Percentiles rank a stretch among this genome's conserved stretches.
phyloP scores from a whole-genome alignment of 1,140 invertebrate genomes.

The Adoxophyes honmai region DNA sequence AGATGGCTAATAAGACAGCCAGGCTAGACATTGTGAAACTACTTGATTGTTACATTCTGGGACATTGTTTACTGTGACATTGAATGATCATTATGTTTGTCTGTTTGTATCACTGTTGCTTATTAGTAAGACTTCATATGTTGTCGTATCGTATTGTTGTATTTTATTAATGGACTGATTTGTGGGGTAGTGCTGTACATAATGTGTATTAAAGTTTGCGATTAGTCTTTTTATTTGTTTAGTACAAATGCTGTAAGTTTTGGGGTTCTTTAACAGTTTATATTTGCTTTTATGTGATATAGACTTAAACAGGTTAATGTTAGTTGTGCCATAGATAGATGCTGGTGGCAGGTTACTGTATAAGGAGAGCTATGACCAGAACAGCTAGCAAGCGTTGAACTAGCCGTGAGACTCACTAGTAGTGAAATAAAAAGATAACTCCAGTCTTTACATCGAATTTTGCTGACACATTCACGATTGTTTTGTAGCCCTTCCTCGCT shows the following conservation, averaged over 20 bases:
- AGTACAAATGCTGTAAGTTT: slow-evolving; percentile 32
- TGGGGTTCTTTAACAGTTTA: slow-evolving; percentile 25
- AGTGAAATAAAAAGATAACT: no score
- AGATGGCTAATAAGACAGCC: not conserved
- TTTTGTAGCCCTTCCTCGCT: no score
- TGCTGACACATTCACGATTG: no score
- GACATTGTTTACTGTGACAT: slow-evolving; percentile 6
- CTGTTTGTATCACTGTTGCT: slow-evolving; percentile 11
- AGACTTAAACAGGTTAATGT: slow-evolving; percentile 9
- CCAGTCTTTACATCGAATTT: no score
- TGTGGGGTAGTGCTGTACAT: slow-evolving; percentile 35
- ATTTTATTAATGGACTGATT: slow-evolving; percentile 46
- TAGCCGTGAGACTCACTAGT: no score
- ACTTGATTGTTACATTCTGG: not conserved
- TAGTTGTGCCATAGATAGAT: slow-evolving; percentile 28
- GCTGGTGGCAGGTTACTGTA: no score
- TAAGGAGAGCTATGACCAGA: no score
- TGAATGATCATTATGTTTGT: slow-evolving; percentile 13
- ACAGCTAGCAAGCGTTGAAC: no score
- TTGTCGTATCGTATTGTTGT: no score
- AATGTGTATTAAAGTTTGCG: slow-evolving; percentile 22
- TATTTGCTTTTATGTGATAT: slow-evolving; percentile 23
- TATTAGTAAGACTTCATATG: slow-evolving; percentile 15
- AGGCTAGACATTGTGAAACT: not conserved
- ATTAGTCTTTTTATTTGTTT: slow-evolving; percentile 22